Base-by-base conservation (phyloP, 53 echinoderm and acorn worm genomes). In the Holothuria scabra region DNA sequence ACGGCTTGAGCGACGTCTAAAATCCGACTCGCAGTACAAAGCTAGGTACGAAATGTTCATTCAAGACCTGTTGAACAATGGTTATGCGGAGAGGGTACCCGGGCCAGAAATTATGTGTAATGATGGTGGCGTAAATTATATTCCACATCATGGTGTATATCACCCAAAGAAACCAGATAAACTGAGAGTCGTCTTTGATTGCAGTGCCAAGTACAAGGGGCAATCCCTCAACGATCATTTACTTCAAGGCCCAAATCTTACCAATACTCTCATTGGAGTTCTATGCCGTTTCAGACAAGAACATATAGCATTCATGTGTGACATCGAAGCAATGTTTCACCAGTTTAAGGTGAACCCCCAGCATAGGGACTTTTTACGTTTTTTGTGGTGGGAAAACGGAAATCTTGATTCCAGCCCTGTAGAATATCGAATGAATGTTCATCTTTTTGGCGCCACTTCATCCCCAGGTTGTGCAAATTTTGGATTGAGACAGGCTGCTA, bases 401-500 rank as follows among this genome's bases (percentile, higher is more conserved):
- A 69, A 69, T 32, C 37, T 23, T 21, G 46, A 23, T 84, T 46
- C 32, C 66, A 67, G 21, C 66, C 67, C 55, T 81, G n/a, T n/a
- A n/a, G n/a, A n/a, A n/a, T n/a, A n/a, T n/a, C n/a, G n/a, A n/a
- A n/a, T n/a, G n/a, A n/a, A 33, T 21, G 85, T 86, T 6, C 90
- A 90, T 55, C 46, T 90, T 11, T 88, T 88, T 71, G 86, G 86
- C 10, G 87, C 90, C n/a, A 33, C 35, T 16, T 83, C 84, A 33
- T 90, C 90, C 4, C 89, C 89, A 31, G 85, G 85, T 1, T 89
- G 89, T 20, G 61, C 89, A 37, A 90, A 90, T 38, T 90, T 87
- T 66, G 83, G 83, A 0, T 46, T 90, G 60, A 87, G 70, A 29
- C 30, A 22, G 66, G 56, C 84, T 23, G 84, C 84, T 3, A 24